Conservation (phyloP, 2,888 invertebrate genomes). For the Chalcis sispes region DNA sequence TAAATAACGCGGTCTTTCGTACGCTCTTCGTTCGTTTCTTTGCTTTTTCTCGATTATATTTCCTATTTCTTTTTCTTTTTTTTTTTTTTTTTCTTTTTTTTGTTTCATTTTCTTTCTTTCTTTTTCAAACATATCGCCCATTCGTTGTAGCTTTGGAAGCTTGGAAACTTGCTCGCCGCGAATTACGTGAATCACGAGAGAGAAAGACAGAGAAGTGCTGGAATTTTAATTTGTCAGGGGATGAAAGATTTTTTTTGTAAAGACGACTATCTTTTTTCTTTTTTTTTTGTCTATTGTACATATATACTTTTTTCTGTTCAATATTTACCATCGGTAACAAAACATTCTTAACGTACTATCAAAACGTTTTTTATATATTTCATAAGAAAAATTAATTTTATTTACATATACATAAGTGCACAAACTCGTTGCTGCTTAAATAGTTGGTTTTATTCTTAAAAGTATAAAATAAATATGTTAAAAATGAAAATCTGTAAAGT, state of each 20-base stretch:
- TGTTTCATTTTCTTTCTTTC: not conserved
- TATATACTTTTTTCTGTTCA: too few relatives aligned
- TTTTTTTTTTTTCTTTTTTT: slow-evolving; percentile 5
- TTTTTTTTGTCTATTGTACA: slow-evolving; percentile 45
- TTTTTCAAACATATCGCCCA: not conserved
- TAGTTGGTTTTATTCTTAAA: too few relatives aligned
- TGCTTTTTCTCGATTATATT: too few relatives aligned
- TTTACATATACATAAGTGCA: too few relatives aligned
- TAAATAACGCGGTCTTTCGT: slow-evolving; percentile 37
- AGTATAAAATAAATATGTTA: too few relatives aligned
- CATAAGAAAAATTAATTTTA: too few relatives aligned
- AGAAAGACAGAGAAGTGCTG: slow-evolving; percentile 40
- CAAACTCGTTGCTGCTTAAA: too few relatives aligned
- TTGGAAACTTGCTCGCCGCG: slow-evolving; percentile 47
- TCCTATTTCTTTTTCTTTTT: not conserved
- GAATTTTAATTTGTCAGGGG: slow-evolving; percentile 60
- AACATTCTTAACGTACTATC: too few relatives aligned
- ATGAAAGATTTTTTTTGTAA: slow-evolving; percentile 57
- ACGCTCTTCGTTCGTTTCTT: slow-evolving; percentile 20
- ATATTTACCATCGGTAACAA: too few relatives aligned
- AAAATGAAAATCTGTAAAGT: too few relatives aligned
- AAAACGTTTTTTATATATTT: too few relatives aligned
- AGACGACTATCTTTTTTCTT: slow-evolving; percentile 39
- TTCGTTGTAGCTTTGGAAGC: not conserved
- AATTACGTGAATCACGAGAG: not conserved